Percentiles rank a stretch among this genome's conserved stretches.
Evolutionary conservation across 2,113 vertebrate species (phyloP).

Genomic region (Xenus cinereus): DNA sequence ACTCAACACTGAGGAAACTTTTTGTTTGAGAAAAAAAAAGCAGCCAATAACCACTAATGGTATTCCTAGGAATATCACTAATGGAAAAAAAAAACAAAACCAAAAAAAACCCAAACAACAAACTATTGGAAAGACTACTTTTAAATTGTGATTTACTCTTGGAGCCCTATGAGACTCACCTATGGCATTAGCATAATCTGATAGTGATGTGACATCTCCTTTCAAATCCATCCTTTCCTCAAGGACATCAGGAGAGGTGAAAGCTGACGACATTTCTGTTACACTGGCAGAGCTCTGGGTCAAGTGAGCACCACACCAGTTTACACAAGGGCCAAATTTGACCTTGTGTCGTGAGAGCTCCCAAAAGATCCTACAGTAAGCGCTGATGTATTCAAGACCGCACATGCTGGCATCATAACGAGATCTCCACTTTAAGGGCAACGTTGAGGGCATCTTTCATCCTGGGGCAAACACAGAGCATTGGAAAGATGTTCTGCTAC

Average conservation of each 20-base stretch:
- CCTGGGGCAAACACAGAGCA: conserved; percentile 35
- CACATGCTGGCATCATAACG: background rate
- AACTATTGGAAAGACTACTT: background rate
- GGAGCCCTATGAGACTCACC: background rate
- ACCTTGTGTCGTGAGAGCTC: background rate
- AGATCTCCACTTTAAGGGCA: conserved; percentile 24
- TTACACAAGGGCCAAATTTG: background rate
- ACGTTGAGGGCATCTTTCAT: conserved; percentile 9
- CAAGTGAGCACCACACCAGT: background rate
- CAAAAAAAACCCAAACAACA: background rate
- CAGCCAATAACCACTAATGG: background rate
- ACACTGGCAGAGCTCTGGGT: background rate
- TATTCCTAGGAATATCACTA: background rate
- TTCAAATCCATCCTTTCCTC: conserved; percentile 5
- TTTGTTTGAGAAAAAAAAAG: background rate
- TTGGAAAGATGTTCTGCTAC: conserved; percentile 26
- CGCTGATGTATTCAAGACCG: background rate
- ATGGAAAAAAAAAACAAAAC: background rate
- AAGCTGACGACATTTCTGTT: background rate
- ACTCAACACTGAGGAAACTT: background rate
- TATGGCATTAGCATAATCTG: background rate
- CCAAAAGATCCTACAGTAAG: background rate
- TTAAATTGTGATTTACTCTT: background rate
- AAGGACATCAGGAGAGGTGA: conserved; percentile 21
- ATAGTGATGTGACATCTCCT: background rate